A percentile compares a stretch with the other conserved stretches of the same genome.
Conservation (phyloP, 64 coral and sea anemone genomes). For the Montipora cactus region DNA sequence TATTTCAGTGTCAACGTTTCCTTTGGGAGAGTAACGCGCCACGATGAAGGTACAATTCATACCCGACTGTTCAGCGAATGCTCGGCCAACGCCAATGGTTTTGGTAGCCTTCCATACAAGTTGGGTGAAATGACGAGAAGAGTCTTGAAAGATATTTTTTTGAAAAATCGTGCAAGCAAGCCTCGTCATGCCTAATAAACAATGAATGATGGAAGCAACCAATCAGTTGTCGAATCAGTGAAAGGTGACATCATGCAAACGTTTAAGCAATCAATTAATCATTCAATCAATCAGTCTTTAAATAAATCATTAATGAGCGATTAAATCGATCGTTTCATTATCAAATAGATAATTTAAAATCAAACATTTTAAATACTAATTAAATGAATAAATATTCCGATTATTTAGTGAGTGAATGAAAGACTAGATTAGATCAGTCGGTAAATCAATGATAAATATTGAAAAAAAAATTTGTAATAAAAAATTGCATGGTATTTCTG, state of each 20-base stretch:
- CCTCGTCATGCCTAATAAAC: constrained; percentile 81
- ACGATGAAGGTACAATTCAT: constrained; percentile 92
- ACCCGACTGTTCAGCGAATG: constrained; percentile 77
- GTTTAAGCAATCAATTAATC: background rate
- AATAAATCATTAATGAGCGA: no score
- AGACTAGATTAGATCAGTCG: no score
- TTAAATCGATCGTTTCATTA: no score
- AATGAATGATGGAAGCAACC: background rate
- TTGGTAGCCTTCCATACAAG: constrained; percentile 86
- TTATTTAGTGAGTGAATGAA: no score
- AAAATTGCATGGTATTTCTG: no score
- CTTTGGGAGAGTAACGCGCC: constrained; percentile 71
- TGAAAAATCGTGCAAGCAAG: constrained; percentile 77
- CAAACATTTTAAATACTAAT: no score
- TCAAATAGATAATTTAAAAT: no score
- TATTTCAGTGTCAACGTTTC: constrained; percentile 69
- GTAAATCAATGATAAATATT: no score
- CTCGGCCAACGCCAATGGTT: constrained; percentile 71
- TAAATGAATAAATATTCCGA: no score
- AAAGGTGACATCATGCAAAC: background rate
- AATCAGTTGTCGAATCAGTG: background rate
- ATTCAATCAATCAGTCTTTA: no score
- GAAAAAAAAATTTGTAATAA: no score
- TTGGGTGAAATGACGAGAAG: constrained; percentile 78
- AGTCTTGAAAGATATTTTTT: constrained; percentile 64